Base-by-base conservation (phyloP, 2,113 vertebrate species). In the Silurus glanis region DNA sequence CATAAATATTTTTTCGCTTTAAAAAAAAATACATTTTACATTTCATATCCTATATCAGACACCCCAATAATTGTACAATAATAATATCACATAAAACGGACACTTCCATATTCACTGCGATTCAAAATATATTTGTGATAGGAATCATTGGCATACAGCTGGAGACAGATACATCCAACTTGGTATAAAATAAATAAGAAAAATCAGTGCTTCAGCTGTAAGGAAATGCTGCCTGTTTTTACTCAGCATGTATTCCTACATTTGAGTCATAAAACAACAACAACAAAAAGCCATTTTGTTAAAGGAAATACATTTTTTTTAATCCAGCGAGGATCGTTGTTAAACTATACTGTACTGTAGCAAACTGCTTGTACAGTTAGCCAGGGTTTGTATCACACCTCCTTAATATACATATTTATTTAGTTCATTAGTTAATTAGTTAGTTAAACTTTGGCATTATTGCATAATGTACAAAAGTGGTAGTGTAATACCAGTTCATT, bases 101-200 rank as follows among this genome's bases (percentile, higher is more conserved):
- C 74, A 64, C 51, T 59, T 62, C 28, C 10, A 28, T 23, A 78
- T 56, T 82, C 74, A 81, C 37, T 80, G 67, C 61, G 76, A 78
- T 79, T 82, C 53, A 10, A 83, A 9, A 37, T 55, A n/a, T 67
- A 55, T 86, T 74, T 89, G 53, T 75, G 67, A 84, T 67, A 86
- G 92, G 89, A 85, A 88, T 86, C 85, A 86, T 82, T 87, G 90
- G 85, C 90, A 92, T 92, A 93, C 91, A 92, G 88, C 81, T 79
- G 23, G 59, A 56, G 61, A 84, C 17, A 84, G 51, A 72, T 53
- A 51, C 74, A 51, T 85, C 14, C 28, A 79, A 10, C 4, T n/a
- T 67, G 19, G 9, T 76, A 59, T 8, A 7, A 14, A 74, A 67
- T 51, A 13, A n/a, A 47, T 9, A 14, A 37, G 62, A 58, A 58